Percentiles rank a stretch among this genome's conserved stretches.
These are phyloP conservation scores for Resseliella maxima DNA, from an alignment of 2,888 invertebrate genomes.

Conservation along the genomic window DNA sequence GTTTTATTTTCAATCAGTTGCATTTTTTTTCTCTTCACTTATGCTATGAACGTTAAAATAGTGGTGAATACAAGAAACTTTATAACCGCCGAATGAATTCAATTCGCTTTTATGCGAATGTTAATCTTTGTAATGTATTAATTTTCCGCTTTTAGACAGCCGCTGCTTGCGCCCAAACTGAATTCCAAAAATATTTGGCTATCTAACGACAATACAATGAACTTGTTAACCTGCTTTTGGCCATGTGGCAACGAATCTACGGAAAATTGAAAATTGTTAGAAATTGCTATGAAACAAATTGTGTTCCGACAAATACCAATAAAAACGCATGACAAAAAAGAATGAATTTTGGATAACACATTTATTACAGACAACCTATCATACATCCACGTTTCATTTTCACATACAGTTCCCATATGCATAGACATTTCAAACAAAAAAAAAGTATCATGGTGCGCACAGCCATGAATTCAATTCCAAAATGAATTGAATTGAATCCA, in stretches of 20 bases:
- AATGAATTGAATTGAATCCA: constrained; percentile 4
- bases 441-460: neutral
- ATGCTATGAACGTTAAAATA: neutral
- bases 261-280: constrained; percentile 35
- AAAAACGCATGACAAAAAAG: neutral
- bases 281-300: constrained; percentile 51
- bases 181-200: neutral
- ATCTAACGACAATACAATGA: constrained; percentile 45
- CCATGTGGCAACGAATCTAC: neutral
- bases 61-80: neutral
- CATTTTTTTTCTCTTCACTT: neutral
- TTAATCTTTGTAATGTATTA: constrained; percentile 2
- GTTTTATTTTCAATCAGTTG: neutral
- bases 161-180: neutral
- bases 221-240: constrained; percentile 1
- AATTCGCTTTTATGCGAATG: neutral
- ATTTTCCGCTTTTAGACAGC: neutral
- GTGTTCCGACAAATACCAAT: constrained; percentile 32
- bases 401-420: constrained; percentile 31
- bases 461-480: neutral
- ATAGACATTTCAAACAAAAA: neutral
- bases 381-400: neutral
- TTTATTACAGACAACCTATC: constrained; percentile 35
- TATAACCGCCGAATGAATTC: neutral
- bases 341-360: constrained; percentile 4